phyloP scores from a whole-genome alignment of 2,113 vertebrate genomes.

The Tonatia bakeri region DNA sequence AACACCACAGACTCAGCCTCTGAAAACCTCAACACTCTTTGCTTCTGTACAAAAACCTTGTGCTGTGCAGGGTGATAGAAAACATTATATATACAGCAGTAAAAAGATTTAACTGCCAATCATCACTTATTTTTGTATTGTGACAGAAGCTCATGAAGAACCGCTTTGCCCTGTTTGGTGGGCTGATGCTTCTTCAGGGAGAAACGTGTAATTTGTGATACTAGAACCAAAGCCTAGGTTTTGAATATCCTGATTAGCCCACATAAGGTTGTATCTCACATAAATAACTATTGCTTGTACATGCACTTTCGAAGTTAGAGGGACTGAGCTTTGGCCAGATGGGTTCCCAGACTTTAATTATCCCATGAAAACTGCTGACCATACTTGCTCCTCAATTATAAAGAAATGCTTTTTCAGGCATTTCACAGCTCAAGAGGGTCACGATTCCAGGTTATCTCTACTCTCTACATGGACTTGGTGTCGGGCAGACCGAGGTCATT shows the following conservation, averaged over 20 bases:
- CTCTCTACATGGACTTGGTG: neutral
- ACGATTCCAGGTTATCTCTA: neutral
- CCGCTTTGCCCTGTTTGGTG: constrained; percentile 75
- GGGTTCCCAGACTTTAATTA: neutral
- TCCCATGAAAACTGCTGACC: neutral
- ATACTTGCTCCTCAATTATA: neutral
- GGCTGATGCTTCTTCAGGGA: constrained; percentile 32
- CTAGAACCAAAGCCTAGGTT: neutral
- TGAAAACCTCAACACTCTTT: neutral
- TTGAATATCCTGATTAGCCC: neutral
- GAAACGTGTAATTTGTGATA: neutral
- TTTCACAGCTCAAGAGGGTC: neutral
- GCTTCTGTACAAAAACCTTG: neutral
- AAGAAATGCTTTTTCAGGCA: neutral
- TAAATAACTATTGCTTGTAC: neutral
- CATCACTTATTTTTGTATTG: neutral
- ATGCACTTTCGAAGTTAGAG: neutral
- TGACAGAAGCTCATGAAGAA: constrained; percentile 33
- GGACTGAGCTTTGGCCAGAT: neutral
- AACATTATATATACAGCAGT: neutral
- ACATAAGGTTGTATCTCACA: neutral
- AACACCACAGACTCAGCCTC: neutral
- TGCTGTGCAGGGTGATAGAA: neutral
- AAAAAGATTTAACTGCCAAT: neutral
- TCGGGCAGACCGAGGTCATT: too few species aligned